Base-by-base conservation (phyloP, 2,888 invertebrate genomes). In the Idaea aversata region DNA sequence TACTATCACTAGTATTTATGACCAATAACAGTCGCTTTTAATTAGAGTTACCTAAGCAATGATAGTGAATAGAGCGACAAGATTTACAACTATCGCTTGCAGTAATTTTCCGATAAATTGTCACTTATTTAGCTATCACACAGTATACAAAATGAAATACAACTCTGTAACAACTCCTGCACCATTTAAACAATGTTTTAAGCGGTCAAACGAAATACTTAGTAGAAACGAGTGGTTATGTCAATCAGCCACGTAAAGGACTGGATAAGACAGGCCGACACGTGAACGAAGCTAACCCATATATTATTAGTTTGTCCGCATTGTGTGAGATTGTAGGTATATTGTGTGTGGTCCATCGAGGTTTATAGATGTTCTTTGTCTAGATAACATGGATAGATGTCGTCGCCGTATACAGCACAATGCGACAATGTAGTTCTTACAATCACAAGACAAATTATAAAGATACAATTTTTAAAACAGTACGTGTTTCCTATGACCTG, bases 311-410 rank as follows among this genome's bases (percentile, higher is more conserved):
- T 88, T 84, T 83, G 87, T 84, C 81, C 76, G 81, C 87, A 88
- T 91, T 91, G 91, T 91, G 79, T 79, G 80, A 80, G 77, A 74
- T 78, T 77, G 81, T 25, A 25, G 25, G 25, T 82, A 91, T 92
- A 91, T 90, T 91, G 91, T 91, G 93, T 93, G 93, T 93, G 92
- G 92, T 92, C 93, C 90, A 88, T 87, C 90, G 83, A 88, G 84
- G 89, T 92, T 90, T 89, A 91, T 92, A 88, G 88, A 80, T 83
- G 80, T 82, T 85, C 88, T 90, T 93, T 93, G 93, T 93, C 88
- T 91, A 83, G 90, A 91, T 92, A 91, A 90, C 92, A 88, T 85
- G 89, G 92, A 93, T 91, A 91, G 91, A 93, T 92, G 91, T 90
- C 82, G 83, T 85, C 86, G 85, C 88, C 89, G 87, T 91, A 87